A percentile compares a stretch with the other conserved stretches of the same genome.
Evolutionary conservation across 2,113 vertebrate genomes (phyloP).

Genomic region (Festucalex cinctus): DNA sequence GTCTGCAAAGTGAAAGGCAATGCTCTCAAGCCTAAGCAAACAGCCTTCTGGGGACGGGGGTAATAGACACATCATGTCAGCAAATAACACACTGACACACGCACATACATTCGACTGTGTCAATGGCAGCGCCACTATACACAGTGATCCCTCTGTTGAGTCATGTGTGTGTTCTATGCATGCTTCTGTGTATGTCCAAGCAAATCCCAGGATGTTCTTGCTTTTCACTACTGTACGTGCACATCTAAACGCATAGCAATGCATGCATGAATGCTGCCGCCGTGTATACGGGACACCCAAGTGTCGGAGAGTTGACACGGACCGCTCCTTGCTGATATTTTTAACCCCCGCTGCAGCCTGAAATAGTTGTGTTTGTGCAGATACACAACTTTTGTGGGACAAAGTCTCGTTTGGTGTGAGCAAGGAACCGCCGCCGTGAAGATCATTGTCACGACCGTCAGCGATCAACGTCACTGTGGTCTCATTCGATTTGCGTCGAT

Average conservation of each 20-base stretch:
- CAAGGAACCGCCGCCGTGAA: neutral
- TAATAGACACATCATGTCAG: no score
- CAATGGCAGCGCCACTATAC: neutral
- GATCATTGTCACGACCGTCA: neutral
- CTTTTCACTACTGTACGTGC: neutral
- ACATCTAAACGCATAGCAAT: neutral
- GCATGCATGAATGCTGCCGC: neutral
- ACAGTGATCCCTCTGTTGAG: neutral
- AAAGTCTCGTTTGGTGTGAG: neutral
- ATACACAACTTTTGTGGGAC: neutral
- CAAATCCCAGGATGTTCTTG: conserved; percentile 1
- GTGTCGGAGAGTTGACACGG: conserved; percentile 23
- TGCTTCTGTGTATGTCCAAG: neutral
- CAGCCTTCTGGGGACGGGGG: neutral
- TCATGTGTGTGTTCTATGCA: neutral
- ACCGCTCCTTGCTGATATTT: conserved; percentile 4
- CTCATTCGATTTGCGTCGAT: neutral
- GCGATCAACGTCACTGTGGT: neutral
- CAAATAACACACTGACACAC: neutral
- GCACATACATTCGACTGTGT: neutral
- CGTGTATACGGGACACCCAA: neutral
- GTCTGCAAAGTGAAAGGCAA: conserved; percentile 36
- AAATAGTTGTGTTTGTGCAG: conserved; percentile 17
- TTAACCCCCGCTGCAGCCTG: conserved; percentile 4
- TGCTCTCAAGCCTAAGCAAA: conserved; percentile 13